phyloP scores from a whole-genome alignment of 2,797 vertebrate genomes.

The Sebastes ruberrimus region DNA sequence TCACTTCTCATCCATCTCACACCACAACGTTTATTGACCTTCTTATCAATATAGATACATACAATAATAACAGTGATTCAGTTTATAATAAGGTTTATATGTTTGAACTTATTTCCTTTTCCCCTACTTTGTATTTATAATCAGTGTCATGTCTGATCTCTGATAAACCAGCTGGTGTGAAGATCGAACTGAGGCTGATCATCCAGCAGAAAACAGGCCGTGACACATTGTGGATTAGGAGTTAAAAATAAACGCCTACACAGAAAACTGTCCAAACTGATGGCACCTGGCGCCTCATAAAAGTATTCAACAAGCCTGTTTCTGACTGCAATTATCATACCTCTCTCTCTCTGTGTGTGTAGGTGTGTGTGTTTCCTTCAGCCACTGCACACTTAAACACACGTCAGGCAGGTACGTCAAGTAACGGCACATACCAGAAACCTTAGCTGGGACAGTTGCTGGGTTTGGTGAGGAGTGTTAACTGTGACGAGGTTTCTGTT shows the following conservation, averaged over 20 bases:
- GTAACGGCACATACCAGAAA: conserved; percentile 77
- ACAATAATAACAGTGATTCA: background rate
- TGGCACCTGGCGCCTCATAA: conserved; percentile 4
- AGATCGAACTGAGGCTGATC: background rate
- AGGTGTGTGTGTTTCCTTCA: background rate
- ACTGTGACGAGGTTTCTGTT: background rate
- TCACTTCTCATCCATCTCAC: background rate
- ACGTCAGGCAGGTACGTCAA: conserved; percentile 74
- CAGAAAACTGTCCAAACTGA: conserved; percentile 1
- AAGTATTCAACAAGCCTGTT: conserved; percentile 33
- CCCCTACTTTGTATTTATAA: background rate
- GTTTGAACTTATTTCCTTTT: background rate
- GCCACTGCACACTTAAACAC: conserved; percentile 28
- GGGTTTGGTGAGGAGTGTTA: conserved; percentile 16
- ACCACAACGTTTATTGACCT: background rate
- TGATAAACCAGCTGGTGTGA: background rate
- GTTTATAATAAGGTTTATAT: too few species aligned
- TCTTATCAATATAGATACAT: background rate
- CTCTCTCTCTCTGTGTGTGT: background rate
- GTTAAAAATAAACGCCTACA: conserved; percentile 19
- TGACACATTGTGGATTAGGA: conserved; percentile 30
- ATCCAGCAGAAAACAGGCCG: conserved; percentile 31
- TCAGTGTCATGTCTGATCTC: background rate
- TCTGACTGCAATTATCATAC: conserved; percentile 58
- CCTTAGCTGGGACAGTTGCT: conserved; percentile 40